Conservation (phyloP, 2,888 invertebrate species). For the Conchocele bisecta region DNA sequence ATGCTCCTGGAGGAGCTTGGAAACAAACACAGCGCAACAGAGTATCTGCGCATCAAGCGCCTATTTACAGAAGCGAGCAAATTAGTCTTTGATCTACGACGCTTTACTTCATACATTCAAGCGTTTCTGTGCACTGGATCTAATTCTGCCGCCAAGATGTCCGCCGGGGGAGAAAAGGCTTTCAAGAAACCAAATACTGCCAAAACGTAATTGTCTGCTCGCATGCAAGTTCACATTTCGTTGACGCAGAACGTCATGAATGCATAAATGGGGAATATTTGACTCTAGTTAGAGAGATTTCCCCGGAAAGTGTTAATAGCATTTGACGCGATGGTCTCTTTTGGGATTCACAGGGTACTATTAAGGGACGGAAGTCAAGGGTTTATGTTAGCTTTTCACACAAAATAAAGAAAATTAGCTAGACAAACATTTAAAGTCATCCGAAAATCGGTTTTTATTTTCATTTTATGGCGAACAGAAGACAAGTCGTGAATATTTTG, state of each 20-base stretch:
- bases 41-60: no score
- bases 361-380: conserved; percentile 45
- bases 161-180: no score
- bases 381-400: conserved; percentile 62
- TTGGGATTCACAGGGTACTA: conserved; percentile 24
- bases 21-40: no score
- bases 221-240: conserved; percentile 56
- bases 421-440: conserved; percentile 49
- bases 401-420: conserved; percentile 61
- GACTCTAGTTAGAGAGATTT: conserved; percentile 53
- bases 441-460: conserved; percentile 45
- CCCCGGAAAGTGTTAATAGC: conserved; percentile 51
- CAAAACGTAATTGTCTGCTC: conserved; percentile 50
- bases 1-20: no score
- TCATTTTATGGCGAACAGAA: conserved; percentile 48
- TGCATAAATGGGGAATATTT: conserved; percentile 51
- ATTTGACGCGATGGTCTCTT: conserved; percentile 46
- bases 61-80: no score
- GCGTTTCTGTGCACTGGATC: no score
- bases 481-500: conserved; percentile 38
- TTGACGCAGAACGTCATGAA: conserved; percentile 32
- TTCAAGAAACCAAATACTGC: no score
- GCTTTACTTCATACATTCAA: no score
- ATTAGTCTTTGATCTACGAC: no score
- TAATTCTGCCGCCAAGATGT: background rate